Percentiles rank a stretch among this genome's conserved stretches.
phyloP scores from a whole-genome alignment of 2,797 vertebrate genomes.

The Gadopsis marmoratus region DNA sequence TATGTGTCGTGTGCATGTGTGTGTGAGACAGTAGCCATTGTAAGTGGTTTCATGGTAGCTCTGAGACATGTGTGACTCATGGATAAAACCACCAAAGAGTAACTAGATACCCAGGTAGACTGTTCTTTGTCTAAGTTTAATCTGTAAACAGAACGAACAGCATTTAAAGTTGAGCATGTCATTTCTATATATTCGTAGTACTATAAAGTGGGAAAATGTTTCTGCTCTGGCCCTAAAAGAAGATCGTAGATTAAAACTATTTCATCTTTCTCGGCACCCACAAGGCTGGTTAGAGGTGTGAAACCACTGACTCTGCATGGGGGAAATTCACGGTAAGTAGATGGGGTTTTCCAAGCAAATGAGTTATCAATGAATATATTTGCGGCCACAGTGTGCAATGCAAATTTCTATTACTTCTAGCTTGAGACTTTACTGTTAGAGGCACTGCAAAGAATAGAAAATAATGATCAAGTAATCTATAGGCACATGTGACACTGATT shows the following conservation, averaged over 20 bases:
- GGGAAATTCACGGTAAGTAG: constrained; percentile 63
- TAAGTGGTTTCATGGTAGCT: constrained; percentile 38
- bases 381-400: constrained; percentile 14
- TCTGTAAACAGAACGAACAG: constrained; percentile 5
- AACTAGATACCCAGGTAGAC: constrained; percentile 6
- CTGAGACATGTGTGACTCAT: constrained; percentile 41
- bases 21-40: background rate
- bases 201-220: background rate
- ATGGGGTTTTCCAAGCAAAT: constrained; percentile 70
- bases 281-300: constrained; percentile 73
- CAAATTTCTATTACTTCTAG: constrained; percentile 11
- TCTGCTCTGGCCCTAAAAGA: background rate
- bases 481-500: background rate
- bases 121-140: background rate
- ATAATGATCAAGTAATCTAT: background rate
- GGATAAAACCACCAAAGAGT: constrained; percentile 28
- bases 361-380: constrained; percentile 48
- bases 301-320: constrained; percentile 62
- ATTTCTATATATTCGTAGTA: background rate
- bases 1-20: background rate
- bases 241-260: background rate
- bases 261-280: constrained; percentile 49
- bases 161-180: background rate
- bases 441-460: background rate
- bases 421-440: background rate